Percentiles rank a stretch among this genome's conserved stretches.
Conservation (phyloP, 2,113 vertebrate genomes). For the Elephantulus edwardii region DNA sequence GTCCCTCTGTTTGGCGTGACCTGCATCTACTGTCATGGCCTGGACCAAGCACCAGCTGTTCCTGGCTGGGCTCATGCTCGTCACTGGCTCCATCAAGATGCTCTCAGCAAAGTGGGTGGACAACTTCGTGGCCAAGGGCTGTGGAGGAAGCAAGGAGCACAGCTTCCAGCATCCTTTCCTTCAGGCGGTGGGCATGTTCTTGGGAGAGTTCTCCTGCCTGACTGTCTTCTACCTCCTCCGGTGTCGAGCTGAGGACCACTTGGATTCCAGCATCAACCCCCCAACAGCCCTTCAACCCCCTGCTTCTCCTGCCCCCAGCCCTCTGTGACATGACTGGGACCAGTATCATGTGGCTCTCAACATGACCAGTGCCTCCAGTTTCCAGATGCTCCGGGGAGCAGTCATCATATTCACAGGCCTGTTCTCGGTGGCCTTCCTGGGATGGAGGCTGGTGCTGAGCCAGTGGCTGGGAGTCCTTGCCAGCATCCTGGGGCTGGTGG, state of each 20-base stretch:
- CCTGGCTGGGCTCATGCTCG: constrained; percentile 93
- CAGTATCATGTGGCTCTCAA: constrained; percentile 96
- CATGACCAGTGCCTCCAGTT: constrained; percentile 97
- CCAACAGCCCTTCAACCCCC: constrained; percentile 87
- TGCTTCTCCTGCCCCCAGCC: constrained; percentile 93
- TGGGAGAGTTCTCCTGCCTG: constrained; percentile 93
- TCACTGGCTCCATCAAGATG: constrained; percentile 95
- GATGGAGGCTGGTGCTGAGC: constrained; percentile 85
- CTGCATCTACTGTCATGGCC: constrained; percentile 82
- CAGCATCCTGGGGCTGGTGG: constrained; percentile 93
- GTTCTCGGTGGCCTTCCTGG: constrained; percentile 93
- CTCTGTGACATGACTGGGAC: constrained; percentile 95
- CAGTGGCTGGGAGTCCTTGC: constrained; percentile 93
- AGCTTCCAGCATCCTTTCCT: constrained; percentile 92
- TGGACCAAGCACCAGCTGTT: constrained; percentile 94
- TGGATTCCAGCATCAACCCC: constrained; percentile 84
- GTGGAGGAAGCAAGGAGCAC: constrained; percentile 81
- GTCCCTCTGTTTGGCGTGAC: background rate
- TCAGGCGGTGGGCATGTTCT: constrained; percentile 96
- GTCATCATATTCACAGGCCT: constrained; percentile 96
- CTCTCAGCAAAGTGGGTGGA: constrained; percentile 96
- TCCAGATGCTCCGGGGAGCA: constrained; percentile 96
- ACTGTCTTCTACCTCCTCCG: constrained; percentile 89
- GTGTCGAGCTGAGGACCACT: constrained; percentile 81
- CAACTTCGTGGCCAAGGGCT: constrained; percentile 87